Conservation (phyloP, 1,140 invertebrate genomes). For the Drosophila burlai region DNA sequence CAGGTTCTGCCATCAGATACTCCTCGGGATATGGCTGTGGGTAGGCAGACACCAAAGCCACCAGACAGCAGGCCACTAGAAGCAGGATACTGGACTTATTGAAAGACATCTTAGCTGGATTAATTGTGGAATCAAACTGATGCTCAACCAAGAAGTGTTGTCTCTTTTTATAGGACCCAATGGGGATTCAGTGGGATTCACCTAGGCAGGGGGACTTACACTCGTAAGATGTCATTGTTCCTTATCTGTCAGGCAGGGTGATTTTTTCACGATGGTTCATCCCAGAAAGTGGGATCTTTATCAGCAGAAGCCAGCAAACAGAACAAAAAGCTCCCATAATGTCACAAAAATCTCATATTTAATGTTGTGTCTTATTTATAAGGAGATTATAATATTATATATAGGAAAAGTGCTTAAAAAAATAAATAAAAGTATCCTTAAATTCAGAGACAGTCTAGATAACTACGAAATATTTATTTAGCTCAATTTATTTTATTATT, state of each 20-base stretch:
- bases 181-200: conserved; percentile 18
- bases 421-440: not conserved
- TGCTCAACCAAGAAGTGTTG: not conserved
- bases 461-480: not conserved
- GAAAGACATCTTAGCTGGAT: conserved; percentile 43
- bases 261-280: conserved; percentile 36
- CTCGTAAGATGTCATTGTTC: not conserved
- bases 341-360: not conserved
- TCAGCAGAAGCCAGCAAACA: not conserved
- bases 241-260: conserved; percentile 27
- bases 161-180: conserved; percentile 47
- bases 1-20: not conserved
- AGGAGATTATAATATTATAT: not conserved
- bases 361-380: not conserved
- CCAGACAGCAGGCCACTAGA: conserved; percentile 35
- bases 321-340: not conserved
- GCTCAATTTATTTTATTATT: not conserved
- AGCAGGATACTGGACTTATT: conserved; percentile 28
- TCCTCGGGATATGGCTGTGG: conserved; percentile 20
- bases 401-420: not conserved
- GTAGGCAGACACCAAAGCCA: conserved; percentile 20
- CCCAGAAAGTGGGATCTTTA: conserved; percentile 22
- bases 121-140: conserved; percentile 43
- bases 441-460: not conserved
- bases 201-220: conserved; percentile 21